phyloP scores from a whole-genome alignment of 2,113 vertebrate genomes.

The Mus spicilegus region DNA sequence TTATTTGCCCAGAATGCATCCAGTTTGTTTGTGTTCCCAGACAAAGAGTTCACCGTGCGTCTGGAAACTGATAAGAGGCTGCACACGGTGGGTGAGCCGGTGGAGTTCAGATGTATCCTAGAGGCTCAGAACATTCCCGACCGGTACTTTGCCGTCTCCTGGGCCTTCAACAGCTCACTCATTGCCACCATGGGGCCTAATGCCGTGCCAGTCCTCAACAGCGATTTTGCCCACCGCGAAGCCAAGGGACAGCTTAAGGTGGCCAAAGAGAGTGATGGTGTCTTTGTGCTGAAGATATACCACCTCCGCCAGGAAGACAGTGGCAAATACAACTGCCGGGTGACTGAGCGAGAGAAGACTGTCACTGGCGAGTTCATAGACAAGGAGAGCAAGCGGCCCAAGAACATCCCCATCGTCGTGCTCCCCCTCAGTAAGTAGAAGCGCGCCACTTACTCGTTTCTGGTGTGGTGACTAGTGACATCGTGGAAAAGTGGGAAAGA shows the following conservation, averaged over 20 bases:
- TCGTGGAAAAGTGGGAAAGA: neutral
- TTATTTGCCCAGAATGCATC: neutral
- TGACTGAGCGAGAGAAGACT: slow-evolving; percentile 95
- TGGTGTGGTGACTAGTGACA: neutral
- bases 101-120: slow-evolving; percentile 96
- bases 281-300: slow-evolving; percentile 96
- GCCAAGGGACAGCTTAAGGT: slow-evolving; percentile 93
- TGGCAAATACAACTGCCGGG: slow-evolving; percentile 97
- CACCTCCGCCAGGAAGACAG: slow-evolving; percentile 93
- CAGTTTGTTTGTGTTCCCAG: slow-evolving; percentile 80
- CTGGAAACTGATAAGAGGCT: slow-evolving; percentile 95
- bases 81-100: slow-evolving; percentile 94
- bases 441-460: rapidly evolving
- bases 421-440: slow-evolving; percentile 94
- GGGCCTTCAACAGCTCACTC: slow-evolving; percentile 99
- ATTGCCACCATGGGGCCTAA: slow-evolving; percentile 96
- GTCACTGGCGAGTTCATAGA: slow-evolving; percentile 96
- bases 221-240: slow-evolving; percentile 92
- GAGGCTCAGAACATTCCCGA: slow-evolving; percentile 96
- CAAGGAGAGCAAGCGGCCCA: slow-evolving; percentile 96
- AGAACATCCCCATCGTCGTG: slow-evolving; percentile 96
- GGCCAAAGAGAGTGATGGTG: slow-evolving; percentile 91
- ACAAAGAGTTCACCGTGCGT: slow-evolving; percentile 96
- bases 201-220: slow-evolving; percentile 93
- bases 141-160: slow-evolving; percentile 97